phyloP scores from a whole-genome alignment of 1,140 invertebrate species.

The Megathymus violae region DNA sequence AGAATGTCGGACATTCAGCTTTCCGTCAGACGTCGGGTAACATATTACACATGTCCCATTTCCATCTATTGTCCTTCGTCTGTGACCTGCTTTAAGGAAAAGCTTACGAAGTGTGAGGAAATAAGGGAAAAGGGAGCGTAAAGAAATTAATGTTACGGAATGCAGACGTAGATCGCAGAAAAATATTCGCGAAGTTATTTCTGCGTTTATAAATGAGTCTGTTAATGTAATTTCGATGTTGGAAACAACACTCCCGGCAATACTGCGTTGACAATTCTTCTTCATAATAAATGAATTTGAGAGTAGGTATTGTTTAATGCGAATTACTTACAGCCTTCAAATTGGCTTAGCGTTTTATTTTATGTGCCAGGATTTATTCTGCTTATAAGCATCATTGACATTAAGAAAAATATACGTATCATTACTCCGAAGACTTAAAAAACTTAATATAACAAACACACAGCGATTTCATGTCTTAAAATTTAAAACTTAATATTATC shows the following conservation, averaged over 20 bases:
- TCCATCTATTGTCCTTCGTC: slow-evolving; percentile 26
- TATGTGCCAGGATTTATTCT: slow-evolving; percentile 10
- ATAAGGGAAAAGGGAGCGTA: slow-evolving; percentile 40
- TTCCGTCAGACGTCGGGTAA: slow-evolving; percentile 2
- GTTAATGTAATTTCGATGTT: slow-evolving; percentile 31
- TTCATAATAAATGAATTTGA: slow-evolving; percentile 20
- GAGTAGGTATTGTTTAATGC: slow-evolving; percentile 15
- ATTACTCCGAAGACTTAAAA: no score
- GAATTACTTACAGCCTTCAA: slow-evolving; percentile 20
- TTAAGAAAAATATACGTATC: no score
- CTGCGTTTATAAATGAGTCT: slow-evolving; percentile 25
- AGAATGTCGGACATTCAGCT: neutral
- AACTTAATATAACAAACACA: no score
- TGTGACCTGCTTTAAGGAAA: slow-evolving; percentile 23
- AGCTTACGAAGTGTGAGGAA: slow-evolving; percentile 31
- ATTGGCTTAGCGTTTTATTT: slow-evolving; percentile 2
- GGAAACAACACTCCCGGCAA: slow-evolving; percentile 13
- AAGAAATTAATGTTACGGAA: slow-evolving; percentile 53
- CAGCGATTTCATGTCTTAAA: no score
- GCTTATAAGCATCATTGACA: no score
- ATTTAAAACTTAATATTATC: no score
- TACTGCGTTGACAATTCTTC: slow-evolving; percentile 25
- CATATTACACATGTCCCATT: slow-evolving; percentile 20
- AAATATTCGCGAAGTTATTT: slow-evolving; percentile 33
- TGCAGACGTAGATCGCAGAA: slow-evolving; percentile 37